Evolutionary conservation across 1,140 invertebrate species (phyloP).

Genomic region (Drosophila ananassae): DNA sequence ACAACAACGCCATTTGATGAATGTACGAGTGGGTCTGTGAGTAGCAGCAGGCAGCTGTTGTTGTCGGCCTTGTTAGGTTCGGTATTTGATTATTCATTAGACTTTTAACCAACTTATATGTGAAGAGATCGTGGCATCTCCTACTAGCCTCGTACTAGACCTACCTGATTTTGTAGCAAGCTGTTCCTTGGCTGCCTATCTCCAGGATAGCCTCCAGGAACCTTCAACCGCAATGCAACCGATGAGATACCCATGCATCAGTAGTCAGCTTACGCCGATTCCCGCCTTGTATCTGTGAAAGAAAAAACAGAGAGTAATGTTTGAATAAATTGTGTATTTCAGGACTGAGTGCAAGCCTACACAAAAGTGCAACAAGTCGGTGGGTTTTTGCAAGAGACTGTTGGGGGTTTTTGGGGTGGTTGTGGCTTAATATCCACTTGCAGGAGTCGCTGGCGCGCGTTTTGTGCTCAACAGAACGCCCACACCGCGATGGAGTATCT

Average conservation of each 20-base stretch:
- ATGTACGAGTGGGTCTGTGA: slow-evolving; percentile 5
- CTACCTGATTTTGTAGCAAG: neutral
- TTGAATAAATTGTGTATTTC: slow-evolving; percentile 3
- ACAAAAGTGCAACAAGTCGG: slow-evolving; percentile 47
- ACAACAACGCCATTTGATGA: slow-evolving; percentile 37
- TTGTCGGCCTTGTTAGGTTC: slow-evolving; percentile 60
- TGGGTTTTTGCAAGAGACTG: neutral
- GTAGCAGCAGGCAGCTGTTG: slow-evolving; percentile 67
- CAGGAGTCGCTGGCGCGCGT: slow-evolving; percentile 64
- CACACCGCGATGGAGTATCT: slow-evolving; percentile 53
- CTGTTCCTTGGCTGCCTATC: too few species aligned
- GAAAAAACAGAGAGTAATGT: slow-evolving; percentile 23
- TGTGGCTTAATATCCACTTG: slow-evolving; percentile 31
- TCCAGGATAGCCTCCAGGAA: neutral
- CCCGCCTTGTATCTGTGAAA: neutral
- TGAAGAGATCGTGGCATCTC: too few species aligned
- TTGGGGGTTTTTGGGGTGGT: slow-evolving; percentile 18
- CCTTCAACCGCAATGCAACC: neutral
- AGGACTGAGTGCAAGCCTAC: slow-evolving; percentile 15
- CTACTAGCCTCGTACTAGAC: neutral
- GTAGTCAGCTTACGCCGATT: too few species aligned
- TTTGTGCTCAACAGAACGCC: slow-evolving; percentile 59
- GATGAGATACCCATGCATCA: too few species aligned
- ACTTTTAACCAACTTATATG: neutral
- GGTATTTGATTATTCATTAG: slow-evolving; percentile 10